Evolutionary conservation across 2,113 vertebrate species (phyloP).

Genomic region (Thalassoma bifasciatum): DNA sequence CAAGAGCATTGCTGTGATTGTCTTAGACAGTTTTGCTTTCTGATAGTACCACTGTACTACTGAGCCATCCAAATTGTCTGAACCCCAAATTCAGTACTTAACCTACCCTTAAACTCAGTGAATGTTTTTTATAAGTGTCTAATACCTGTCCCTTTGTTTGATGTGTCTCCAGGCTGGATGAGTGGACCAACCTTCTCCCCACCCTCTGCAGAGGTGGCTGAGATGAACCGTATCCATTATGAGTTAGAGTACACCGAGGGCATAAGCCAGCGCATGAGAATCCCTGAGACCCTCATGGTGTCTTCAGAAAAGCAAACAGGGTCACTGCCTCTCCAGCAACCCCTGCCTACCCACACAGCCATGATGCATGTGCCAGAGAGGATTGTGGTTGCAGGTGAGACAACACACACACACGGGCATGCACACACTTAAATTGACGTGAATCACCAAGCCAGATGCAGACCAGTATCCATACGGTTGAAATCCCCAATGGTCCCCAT

Average conservation of each 20-base stretch:
- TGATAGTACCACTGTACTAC: neutral
- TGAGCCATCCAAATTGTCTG: neutral
- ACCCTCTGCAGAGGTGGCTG: conserved; percentile 89
- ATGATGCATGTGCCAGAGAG: conserved; percentile 97
- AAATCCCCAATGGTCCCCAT: neutral
- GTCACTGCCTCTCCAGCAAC: conserved; percentile 70
- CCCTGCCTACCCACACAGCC: conserved; percentile 82
- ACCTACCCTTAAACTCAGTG: neutral
- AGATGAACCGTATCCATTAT: conserved; percentile 94
- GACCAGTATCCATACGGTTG: neutral
- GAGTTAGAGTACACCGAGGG: conserved; percentile 95
- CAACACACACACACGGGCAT: neutral
- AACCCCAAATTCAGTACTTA: no score
- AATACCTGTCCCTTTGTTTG: neutral
- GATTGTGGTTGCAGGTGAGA: conserved; percentile 92
- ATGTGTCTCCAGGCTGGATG: conserved; percentile 76
- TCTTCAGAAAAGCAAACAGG: conserved; percentile 83
- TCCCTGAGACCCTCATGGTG: conserved; percentile 94
- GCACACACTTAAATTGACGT: neutral
- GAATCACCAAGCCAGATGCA: neutral
- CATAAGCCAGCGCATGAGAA: conserved; percentile 96
- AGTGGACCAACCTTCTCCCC: conserved; percentile 86
- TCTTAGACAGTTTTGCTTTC: neutral
- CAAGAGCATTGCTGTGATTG: neutral
- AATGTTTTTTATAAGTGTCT: neutral